These are phyloP conservation scores for Fregata magnificens DNA, from an alignment of 2,113 vertebrate species.

Conservation along the genomic window DNA sequence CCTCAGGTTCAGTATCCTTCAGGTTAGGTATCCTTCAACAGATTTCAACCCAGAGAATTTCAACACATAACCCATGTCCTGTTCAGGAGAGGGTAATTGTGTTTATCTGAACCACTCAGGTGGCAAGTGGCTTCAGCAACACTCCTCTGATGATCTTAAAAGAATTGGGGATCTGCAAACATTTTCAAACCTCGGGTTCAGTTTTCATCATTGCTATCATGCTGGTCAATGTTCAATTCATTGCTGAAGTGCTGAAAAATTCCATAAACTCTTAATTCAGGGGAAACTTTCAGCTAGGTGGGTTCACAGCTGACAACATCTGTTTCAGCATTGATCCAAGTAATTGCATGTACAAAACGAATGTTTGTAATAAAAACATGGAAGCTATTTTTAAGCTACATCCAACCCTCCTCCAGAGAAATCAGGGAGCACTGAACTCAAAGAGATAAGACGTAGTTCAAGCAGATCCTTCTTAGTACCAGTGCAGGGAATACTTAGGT, in stretches of 20 bases:
- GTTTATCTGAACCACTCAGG: background rate
- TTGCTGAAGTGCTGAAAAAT: background rate
- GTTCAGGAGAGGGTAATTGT: background rate
- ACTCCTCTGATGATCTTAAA: background rate
- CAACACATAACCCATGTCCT: background rate
- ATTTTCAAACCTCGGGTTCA: background rate
- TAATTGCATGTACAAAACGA: background rate
- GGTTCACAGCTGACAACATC: background rate
- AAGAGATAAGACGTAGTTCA: background rate
- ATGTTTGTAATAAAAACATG: background rate
- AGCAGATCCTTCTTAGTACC: background rate
- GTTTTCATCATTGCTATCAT: background rate
- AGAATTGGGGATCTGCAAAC: fast-evolving
- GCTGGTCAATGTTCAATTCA: background rate
- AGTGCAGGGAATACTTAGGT: background rate
- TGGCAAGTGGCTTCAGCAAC: background rate
- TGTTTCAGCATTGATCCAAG: background rate
- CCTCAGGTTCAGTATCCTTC: fast-evolving
- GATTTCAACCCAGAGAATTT: background rate
- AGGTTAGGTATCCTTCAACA: background rate
- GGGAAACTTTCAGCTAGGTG: background rate
- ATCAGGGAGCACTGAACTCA: background rate
- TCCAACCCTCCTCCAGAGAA: background rate
- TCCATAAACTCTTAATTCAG: background rate
- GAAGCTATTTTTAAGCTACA: background rate